phyloP scores from a whole-genome alignment of 1,140 invertebrate genomes.

The Hypothenemus hampei region DNA sequence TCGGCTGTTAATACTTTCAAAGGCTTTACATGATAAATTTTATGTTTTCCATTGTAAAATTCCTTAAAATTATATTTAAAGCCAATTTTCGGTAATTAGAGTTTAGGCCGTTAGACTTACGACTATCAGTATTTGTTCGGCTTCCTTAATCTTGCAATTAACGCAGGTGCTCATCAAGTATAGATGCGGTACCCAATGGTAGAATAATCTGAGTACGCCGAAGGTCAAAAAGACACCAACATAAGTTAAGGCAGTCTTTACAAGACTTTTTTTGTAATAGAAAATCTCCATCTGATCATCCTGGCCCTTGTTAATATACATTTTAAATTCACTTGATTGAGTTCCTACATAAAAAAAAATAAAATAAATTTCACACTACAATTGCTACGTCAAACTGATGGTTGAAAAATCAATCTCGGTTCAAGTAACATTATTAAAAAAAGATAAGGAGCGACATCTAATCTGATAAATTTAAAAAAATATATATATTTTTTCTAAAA shows the following conservation, averaged over 20 bases:
- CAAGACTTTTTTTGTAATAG: slow-evolving; percentile 56
- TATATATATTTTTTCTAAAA: no score
- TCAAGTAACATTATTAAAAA: no score
- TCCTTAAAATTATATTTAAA: no score
- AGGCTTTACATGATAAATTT: slow-evolving; percentile 40
- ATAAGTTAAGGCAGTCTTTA: slow-evolving; percentile 56
- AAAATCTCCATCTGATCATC: slow-evolving; percentile 68
- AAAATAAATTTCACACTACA: no score
- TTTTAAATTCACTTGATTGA: slow-evolving; percentile 27
- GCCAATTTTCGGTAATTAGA: no score
- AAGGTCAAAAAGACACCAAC: slow-evolving; percentile 59
- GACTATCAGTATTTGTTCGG: slow-evolving; percentile 72
- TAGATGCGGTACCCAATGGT: slow-evolving; percentile 84
- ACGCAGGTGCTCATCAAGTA: slow-evolving; percentile 68
- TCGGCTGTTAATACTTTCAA: slow-evolving; percentile 37
- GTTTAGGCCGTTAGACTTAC: slow-evolving; percentile 57
- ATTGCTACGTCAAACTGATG: no score
- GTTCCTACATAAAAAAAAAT: slow-evolving; percentile 19
- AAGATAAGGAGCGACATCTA: no score
- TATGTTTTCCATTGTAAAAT: slow-evolving; percentile 40
- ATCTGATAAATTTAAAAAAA: no score
- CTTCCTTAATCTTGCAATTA: slow-evolving; percentile 63
- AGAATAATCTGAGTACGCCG: slow-evolving; percentile 72
- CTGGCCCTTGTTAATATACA: slow-evolving; percentile 58
- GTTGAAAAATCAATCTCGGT: no score